These are phyloP conservation scores for Physella acuta DNA, from an alignment of 1,140 invertebrate genomes.

Conservation along the genomic window DNA sequence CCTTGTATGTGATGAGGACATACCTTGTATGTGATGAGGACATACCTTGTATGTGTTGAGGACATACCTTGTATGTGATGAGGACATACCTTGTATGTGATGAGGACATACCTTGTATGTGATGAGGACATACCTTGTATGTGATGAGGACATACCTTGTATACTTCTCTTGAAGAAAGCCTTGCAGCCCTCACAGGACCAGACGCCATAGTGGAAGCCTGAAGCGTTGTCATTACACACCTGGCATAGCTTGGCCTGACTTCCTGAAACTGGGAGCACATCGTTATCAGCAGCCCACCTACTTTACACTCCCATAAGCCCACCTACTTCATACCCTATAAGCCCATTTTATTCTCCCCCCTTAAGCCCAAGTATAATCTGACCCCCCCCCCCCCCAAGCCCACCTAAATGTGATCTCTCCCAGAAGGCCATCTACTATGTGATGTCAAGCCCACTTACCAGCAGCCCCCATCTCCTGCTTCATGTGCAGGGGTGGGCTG, in stretches of 20 bases:
- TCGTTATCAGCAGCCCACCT: too few species aligned
- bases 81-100: background rate
- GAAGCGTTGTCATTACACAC: conserved; percentile 59
- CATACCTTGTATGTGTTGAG: too few species aligned
- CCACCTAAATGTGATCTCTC: background rate
- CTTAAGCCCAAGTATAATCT: background rate
- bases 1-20: too few species aligned
- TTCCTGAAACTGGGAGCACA: conserved; percentile 29
- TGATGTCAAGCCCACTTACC: conserved; percentile 16
- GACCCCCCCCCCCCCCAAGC: background rate
- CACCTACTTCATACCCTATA: too few species aligned
- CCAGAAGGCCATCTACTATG: background rate
- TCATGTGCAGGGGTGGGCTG: conserved; percentile 17
- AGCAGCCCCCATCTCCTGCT: conserved; percentile 20
- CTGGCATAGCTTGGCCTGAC: conserved; percentile 47
- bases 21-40: too few species aligned
- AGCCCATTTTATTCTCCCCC: too few species aligned
- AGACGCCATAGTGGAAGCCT: conserved; percentile 60
- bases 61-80: too few species aligned
- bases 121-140: background rate
- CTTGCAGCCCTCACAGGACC: conserved; percentile 61
- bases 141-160: conserved; percentile 45
- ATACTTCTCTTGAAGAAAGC: conserved; percentile 60
- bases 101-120: conserved; percentile 50
- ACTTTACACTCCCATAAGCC: too few species aligned